These are phyloP conservation scores for Psammodynastes pulverulentus DNA, from an alignment of 2,113 vertebrate genomes.

Conservation along the genomic window DNA sequence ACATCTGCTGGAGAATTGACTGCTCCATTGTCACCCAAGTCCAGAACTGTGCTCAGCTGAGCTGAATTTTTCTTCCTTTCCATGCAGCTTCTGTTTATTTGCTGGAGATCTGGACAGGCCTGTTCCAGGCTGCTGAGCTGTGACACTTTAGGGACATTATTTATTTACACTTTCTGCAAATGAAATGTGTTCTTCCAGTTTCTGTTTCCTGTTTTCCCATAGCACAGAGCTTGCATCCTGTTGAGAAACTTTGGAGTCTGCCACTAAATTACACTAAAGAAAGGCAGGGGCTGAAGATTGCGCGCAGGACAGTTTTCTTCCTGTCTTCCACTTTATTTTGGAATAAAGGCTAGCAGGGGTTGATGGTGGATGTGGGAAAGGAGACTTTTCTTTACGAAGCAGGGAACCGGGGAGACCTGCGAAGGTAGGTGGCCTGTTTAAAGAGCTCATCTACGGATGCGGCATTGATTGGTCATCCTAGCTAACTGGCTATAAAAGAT, in stretches of 20 bases:
- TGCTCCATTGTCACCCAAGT: neutral
- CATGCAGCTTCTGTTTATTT: conserved; percentile 24
- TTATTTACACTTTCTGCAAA: conserved; percentile 35
- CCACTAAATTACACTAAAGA: neutral
- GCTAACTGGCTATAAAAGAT: neutral
- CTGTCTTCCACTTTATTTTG: neutral
- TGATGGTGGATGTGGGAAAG: neutral
- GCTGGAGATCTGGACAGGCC: neutral
- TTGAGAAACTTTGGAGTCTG: neutral
- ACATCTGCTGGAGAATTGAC: neutral
- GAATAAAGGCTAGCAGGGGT: neutral
- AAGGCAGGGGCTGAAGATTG: neutral
- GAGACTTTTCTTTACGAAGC: neutral
- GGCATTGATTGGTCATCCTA: neutral
- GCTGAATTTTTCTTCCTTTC: neutral
- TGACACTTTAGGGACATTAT: conserved; percentile 7
- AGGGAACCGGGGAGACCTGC: neutral
- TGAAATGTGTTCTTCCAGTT: conserved; percentile 60
- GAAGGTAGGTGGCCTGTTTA: neutral
- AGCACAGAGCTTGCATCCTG: neutral
- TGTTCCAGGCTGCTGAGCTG: conserved; percentile 30
- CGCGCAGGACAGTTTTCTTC: neutral
- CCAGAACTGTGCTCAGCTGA: neutral
- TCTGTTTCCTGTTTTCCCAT: conserved; percentile 69
- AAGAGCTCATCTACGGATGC: neutral